These are phyloP conservation scores for Periophthalmus modestus DNA, from an alignment of 2,113 vertebrate genomes.

Conservation along the genomic window DNA sequence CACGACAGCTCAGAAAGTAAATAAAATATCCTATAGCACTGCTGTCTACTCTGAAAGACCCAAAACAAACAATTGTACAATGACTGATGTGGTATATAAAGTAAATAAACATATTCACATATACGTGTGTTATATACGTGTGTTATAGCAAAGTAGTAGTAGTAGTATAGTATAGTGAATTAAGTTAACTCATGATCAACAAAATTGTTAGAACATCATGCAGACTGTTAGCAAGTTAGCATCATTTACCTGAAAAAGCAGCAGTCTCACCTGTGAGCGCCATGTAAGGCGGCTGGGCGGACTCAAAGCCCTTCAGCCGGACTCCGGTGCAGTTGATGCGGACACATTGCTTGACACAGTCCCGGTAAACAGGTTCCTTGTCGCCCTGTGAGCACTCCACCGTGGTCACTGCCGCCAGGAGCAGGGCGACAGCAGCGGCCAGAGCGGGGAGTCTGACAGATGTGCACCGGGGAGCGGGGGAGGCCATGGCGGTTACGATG, in stretches of 20 bases:
- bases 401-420: constrained; percentile 54
- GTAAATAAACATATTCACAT: neutral
- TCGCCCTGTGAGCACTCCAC: constrained; percentile 86
- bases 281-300: constrained; percentile 93
- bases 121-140: neutral
- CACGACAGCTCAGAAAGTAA: neutral
- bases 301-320: constrained; percentile 85
- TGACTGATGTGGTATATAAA: too few species aligned
- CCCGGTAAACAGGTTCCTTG: constrained; percentile 92
- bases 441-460: constrained; percentile 65
- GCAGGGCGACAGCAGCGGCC: constrained; percentile 51
- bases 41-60: too few species aligned
- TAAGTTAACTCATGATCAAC: neutral
- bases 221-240: constrained; percentile 35
- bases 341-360: constrained; percentile 88
- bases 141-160: neutral
- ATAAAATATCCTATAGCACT: neutral
- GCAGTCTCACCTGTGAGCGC: constrained; percentile 76
- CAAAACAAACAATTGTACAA: too few species aligned
- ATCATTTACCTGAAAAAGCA: constrained; percentile 15
- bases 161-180: too few species aligned
- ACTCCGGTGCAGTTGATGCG: constrained; percentile 90
- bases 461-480: constrained; percentile 46
- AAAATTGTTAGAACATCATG: neutral
- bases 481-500: constrained; percentile 49